phyloP scores from a whole-genome alignment of 2,797 vertebrate genomes.

The Lagodon rhomboides region DNA sequence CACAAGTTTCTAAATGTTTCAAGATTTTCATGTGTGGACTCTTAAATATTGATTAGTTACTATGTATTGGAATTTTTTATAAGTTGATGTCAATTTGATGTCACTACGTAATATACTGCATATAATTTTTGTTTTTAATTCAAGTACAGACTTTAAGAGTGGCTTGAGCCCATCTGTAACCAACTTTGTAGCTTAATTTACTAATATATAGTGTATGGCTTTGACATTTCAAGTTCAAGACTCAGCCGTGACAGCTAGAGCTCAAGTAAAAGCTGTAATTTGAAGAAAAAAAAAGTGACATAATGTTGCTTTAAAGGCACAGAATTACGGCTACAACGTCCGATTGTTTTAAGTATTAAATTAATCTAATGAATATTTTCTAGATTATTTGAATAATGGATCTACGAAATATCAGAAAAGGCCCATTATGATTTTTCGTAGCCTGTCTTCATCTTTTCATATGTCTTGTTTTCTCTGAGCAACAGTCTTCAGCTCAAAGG shows the following conservation, averaged over 20 bases:
- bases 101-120: not conserved
- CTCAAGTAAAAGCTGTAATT: too few relatives aligned
- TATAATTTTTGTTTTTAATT: constrained; percentile 1
- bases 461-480: too few relatives aligned
- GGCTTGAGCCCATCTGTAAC: not conserved
- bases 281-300: too few relatives aligned
- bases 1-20: constrained; percentile 23
- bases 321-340: too few relatives aligned
- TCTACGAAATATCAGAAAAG: too few relatives aligned
- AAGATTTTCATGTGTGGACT: constrained; percentile 3
- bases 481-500: too few relatives aligned
- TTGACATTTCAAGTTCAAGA: not conserved
- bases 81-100: not conserved
- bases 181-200: not conserved
- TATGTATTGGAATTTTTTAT: not conserved
- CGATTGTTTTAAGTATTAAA: too few relatives aligned
- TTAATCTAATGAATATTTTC: too few relatives aligned
- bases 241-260: not conserved
- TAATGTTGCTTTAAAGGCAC: too few relatives aligned
- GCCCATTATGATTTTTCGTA: too few relatives aligned
- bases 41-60: constrained; percentile 15
- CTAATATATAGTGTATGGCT: not conserved
- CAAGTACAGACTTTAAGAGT: constrained; percentile 5
- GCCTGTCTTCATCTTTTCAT: too few relatives aligned
- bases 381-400: too few relatives aligned